phyloP scores from a whole-genome alignment of 2,888 invertebrate species.

The Calliscelio sp. region DNA sequence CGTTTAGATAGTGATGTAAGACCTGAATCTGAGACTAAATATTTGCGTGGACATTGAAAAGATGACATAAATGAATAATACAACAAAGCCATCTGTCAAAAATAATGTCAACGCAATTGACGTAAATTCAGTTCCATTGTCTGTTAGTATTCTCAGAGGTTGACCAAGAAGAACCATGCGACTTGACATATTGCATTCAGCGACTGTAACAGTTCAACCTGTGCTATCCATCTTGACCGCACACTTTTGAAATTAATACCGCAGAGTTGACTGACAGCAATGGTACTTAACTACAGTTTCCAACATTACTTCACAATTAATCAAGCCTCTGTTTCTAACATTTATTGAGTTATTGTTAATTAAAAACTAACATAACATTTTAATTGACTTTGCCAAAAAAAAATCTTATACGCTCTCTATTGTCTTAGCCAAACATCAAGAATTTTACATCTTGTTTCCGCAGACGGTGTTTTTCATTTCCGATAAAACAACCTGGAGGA shows the following conservation, averaged over 20 bases:
- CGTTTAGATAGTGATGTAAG: too few species aligned
- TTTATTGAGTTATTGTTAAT: too few species aligned
- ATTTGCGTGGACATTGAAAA: too few species aligned
- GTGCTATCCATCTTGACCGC: slow-evolving; percentile 58
- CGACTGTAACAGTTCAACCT: slow-evolving; percentile 59
- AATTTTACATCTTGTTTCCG: slow-evolving; percentile 32
- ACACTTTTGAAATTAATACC: slow-evolving; percentile 65
- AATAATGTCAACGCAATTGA: slow-evolving; percentile 53
- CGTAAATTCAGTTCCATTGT: slow-evolving; percentile 58
- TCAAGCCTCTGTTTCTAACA: neutral
- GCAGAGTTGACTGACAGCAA: slow-evolving; percentile 58
- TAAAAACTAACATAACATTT: too few species aligned
- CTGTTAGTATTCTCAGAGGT: slow-evolving; percentile 45
- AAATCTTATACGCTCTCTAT: too few species aligned
- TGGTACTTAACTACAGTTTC: slow-evolving; percentile 52
- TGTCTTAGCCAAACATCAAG: neutral
- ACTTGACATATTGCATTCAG: slow-evolving; percentile 55
- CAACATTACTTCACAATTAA: neutral
- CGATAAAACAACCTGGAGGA: neutral
- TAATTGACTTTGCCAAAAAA: too few species aligned
- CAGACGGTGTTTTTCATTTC: neutral
- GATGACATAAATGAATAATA: neutral
- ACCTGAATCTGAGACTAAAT: too few species aligned
- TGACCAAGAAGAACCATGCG: slow-evolving; percentile 60
- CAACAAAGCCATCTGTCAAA: slow-evolving; percentile 18